phyloP scores from a whole-genome alignment of 53 echinoderm and acorn worm species.

The Crossaster papposus region DNA sequence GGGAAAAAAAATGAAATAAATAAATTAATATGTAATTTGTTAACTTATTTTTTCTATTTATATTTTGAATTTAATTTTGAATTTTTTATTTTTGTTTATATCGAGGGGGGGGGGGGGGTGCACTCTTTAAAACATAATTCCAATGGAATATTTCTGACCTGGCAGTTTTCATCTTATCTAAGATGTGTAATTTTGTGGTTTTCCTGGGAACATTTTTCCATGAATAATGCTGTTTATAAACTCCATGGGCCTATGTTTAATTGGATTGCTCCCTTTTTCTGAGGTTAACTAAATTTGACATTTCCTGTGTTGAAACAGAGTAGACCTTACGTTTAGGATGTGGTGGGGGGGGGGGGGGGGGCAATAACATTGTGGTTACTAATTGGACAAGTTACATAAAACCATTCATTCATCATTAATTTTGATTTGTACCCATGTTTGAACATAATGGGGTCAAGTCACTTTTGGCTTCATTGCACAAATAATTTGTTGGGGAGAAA shows the following conservation, averaged over 20 bases:
- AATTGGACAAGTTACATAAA: neutral
- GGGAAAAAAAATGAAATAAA: too few species aligned
- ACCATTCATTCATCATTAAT: too few species aligned
- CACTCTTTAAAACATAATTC: too few species aligned
- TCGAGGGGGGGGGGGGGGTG: too few species aligned
- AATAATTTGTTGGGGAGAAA: too few species aligned
- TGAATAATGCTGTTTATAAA: constrained; percentile 31
- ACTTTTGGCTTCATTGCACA: too few species aligned
- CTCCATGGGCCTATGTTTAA: neutral
- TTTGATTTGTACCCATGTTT: too few species aligned
- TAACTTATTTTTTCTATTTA: too few species aligned
- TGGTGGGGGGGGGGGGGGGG: neutral
- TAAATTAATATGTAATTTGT: too few species aligned
- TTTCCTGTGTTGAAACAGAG: neutral
- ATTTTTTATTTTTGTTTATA: too few species aligned
- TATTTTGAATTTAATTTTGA: too few species aligned
- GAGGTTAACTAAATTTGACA: constrained; percentile 20
- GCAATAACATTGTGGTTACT: neutral
- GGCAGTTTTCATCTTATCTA: neutral
- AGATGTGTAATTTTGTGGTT: constrained; percentile 11
- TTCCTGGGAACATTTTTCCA: constrained; percentile 12
- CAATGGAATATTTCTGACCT: neutral
- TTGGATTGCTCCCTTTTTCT: neutral
- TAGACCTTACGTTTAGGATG: neutral
- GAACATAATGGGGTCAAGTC: too few species aligned